These are phyloP conservation scores for Hirundichthys speculiger DNA, from an alignment of 2,113 vertebrate genomes.

Conservation along the genomic window DNA sequence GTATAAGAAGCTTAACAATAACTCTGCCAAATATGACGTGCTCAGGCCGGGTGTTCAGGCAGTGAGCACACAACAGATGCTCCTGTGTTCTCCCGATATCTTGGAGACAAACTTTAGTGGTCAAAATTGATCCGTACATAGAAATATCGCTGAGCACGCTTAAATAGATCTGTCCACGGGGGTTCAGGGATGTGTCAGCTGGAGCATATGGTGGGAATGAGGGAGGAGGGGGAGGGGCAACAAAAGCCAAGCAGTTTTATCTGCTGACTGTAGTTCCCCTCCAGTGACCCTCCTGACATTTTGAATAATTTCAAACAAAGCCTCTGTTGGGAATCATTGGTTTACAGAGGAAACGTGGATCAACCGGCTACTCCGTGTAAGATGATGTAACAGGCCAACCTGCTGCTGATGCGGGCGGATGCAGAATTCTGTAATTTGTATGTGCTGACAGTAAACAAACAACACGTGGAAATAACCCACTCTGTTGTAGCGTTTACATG, in stretches of 20 bases:
- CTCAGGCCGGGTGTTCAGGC: constrained; percentile 22
- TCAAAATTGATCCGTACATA: constrained; percentile 61
- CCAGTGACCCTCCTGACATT: constrained; percentile 56
- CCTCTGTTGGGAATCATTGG: constrained; percentile 37
- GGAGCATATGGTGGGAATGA: constrained; percentile 28
- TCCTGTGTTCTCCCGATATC: constrained; percentile 57
- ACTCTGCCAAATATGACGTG: constrained; percentile 59
- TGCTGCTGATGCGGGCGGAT: constrained; percentile 18
- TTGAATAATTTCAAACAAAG: constrained; percentile 59
- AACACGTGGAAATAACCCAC: no score
- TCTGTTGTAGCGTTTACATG: no score
- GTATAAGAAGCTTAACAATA: constrained; percentile 37
- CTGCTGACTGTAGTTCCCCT: constrained; percentile 61
- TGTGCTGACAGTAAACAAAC: no score
- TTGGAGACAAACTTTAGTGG: constrained; percentile 48
- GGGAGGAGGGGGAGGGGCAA: background rate
- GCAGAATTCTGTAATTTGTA: no score
- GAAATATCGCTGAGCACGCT: constrained; percentile 55
- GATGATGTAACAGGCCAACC: constrained; percentile 11
- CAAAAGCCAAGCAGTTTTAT: constrained; percentile 46
- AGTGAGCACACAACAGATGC: constrained; percentile 57
- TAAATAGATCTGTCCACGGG: constrained; percentile 53
- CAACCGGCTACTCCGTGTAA: constrained; percentile 2
- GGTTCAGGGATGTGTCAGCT: constrained; percentile 58
- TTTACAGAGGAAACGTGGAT: constrained; percentile 41